Evolutionary conservation across 2,113 vertebrate genomes (phyloP).

Genomic region (Cricetomys ansorgei): DNA sequence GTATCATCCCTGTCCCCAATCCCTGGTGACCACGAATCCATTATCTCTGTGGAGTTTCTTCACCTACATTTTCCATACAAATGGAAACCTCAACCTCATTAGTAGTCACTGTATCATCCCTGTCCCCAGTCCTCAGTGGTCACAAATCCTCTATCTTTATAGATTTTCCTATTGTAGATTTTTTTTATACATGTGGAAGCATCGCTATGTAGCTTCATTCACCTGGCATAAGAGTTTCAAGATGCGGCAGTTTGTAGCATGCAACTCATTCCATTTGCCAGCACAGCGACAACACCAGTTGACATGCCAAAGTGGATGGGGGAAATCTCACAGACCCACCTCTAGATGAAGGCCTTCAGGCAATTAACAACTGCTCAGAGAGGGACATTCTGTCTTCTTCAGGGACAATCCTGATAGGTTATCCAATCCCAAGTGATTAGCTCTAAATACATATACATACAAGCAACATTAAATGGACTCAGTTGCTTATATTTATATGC

Average conservation of each 20-base stretch:
- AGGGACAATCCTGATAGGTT: background rate
- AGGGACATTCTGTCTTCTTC: background rate
- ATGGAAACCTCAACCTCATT: background rate
- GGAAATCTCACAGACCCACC: background rate
- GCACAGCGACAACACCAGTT: background rate
- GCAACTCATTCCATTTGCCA: background rate
- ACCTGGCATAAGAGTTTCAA: background rate
- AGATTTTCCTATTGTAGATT: background rate
- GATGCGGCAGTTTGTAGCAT: background rate
- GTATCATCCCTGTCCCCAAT: background rate
- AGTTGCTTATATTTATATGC: background rate
- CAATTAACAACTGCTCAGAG: background rate
- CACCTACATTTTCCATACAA: background rate
- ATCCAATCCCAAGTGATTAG: background rate
- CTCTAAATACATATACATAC: background rate
- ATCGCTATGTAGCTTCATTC: background rate
- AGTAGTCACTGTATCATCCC: background rate
- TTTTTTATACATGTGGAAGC: background rate
- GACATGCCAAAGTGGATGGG: background rate
- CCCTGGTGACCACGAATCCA: background rate
- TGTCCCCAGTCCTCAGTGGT: background rate
- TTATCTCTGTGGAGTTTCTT: background rate
- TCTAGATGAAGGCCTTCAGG: background rate
- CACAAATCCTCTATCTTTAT: background rate
- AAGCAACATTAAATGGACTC: background rate